A percentile compares a stretch with the other conserved stretches of the same genome.
These are phyloP conservation scores for Myioborus melanocephalus DNA, from an alignment of 2,797 vertebrate species.

Conservation along the genomic window DNA sequence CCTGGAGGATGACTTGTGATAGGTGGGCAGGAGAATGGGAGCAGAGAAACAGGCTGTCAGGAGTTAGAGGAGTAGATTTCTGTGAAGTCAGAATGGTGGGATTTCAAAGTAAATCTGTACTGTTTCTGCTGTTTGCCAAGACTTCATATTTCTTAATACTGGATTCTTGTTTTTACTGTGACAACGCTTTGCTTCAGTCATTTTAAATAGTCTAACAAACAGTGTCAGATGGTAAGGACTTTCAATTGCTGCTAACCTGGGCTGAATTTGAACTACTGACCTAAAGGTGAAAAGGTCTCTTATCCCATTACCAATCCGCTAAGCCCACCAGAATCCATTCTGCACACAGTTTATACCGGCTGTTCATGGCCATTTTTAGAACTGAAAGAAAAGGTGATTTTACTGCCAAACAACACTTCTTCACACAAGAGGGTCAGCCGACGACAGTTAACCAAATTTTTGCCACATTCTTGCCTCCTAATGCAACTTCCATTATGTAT, in stretches of 20 bases:
- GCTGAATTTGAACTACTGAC: conserved; percentile 62
- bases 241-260: conserved; percentile 66
- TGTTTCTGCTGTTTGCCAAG: background rate
- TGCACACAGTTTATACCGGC: conserved; percentile 63
- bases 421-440: conserved; percentile 60
- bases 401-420: conserved; percentile 59
- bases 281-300: conserved; percentile 68
- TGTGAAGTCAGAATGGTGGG: background rate
- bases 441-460: conserved; percentile 72
- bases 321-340: conserved; percentile 61
- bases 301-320: conserved; percentile 62
- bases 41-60: background rate
- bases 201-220: conserved; percentile 43
- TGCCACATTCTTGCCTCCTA: conserved; percentile 69
- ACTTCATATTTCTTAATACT: conserved; percentile 28
- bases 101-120: background rate
- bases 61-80: background rate
- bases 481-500: conserved; percentile 63
- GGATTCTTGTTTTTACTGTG: conserved; percentile 43
- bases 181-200: conserved; percentile 37
- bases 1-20: background rate
- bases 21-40: background rate
- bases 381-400: conserved; percentile 57
- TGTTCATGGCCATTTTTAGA: conserved; percentile 53
- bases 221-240: conserved; percentile 61